A percentile compares a stretch with the other conserved stretches of the same genome.
Evolutionary conservation across 2,113 vertebrate species (phyloP).

Genomic region (Muscicapa adusta): DNA sequence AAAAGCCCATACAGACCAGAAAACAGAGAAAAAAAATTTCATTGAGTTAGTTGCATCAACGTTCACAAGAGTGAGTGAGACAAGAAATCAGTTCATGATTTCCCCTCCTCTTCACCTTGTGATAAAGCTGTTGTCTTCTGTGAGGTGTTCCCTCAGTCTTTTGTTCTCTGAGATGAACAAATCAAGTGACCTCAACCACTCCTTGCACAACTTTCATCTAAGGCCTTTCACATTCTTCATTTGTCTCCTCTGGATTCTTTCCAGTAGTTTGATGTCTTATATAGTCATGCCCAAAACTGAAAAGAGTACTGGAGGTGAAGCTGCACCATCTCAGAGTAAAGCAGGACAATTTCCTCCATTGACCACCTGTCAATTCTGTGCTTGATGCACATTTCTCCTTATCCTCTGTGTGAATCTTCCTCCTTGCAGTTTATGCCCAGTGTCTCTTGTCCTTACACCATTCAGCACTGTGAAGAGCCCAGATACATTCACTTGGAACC

Average conservation of each 20-base stretch:
- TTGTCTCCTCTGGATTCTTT: not conserved
- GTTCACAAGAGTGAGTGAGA: not conserved
- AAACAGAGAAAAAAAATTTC: not conserved
- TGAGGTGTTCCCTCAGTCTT: not conserved
- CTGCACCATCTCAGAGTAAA: not conserved
- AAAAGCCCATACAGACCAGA: not conserved
- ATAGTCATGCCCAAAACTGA: not conserved
- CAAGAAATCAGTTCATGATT: not conserved
- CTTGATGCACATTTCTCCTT: not conserved
- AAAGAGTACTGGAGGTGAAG: not conserved
- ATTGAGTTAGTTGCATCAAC: accelerated
- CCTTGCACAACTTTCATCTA: not conserved
- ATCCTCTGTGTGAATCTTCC: not conserved
- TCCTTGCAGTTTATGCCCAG: not conserved
- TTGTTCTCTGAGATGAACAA: not conserved
- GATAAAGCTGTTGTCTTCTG: not conserved
- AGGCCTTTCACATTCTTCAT: not conserved
- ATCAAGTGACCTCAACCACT: not conserved
- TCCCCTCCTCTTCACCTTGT: not conserved
- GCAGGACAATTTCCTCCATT: not conserved
- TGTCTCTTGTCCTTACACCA: not conserved
- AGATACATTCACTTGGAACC: not conserved
- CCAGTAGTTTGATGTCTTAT: not conserved
- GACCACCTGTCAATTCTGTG: not conserved
- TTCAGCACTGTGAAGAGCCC: not conserved